Evolutionary conservation across 1,140 invertebrate species (phyloP).

Genomic region (Ericerus pela): DNA sequence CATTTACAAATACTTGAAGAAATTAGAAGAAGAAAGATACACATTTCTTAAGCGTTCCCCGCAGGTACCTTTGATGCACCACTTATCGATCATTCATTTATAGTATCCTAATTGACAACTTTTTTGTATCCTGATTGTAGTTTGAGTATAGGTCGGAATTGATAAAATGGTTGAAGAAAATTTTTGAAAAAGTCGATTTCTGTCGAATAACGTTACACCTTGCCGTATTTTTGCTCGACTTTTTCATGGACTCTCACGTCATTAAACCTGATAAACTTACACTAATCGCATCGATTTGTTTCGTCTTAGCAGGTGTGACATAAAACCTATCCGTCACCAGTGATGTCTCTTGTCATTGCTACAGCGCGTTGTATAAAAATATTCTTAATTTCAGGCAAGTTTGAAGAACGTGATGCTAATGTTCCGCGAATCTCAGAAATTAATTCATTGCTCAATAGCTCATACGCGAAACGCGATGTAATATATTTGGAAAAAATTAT

Average conservation of each 20-base stretch:
- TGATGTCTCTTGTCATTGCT: not conserved
- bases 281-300: not conserved
- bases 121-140: not conserved
- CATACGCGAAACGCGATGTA: not conserved
- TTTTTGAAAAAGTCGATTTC: not conserved
- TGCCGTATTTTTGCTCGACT: not conserved
- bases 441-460: not conserved
- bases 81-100: not conserved
- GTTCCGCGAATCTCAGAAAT: not conserved
- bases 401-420: not conserved
- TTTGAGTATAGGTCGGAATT: not conserved
- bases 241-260: constrained; percentile 1
- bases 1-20: constrained; percentile 1
- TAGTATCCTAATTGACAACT: not conserved
- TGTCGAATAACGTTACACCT: not conserved
- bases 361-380: not conserved
- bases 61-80: not conserved
- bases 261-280: not conserved
- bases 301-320: not conserved
- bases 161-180: not conserved
- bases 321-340: not conserved
- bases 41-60: not conserved
- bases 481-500: not conserved
- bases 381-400: not conserved
- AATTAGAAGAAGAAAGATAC: not conserved